Evolutionary conservation across 2,888 invertebrate species (phyloP), one percentile per base, ranked within the genome.

Genomic region (Drosophila phalerata): DNA sequence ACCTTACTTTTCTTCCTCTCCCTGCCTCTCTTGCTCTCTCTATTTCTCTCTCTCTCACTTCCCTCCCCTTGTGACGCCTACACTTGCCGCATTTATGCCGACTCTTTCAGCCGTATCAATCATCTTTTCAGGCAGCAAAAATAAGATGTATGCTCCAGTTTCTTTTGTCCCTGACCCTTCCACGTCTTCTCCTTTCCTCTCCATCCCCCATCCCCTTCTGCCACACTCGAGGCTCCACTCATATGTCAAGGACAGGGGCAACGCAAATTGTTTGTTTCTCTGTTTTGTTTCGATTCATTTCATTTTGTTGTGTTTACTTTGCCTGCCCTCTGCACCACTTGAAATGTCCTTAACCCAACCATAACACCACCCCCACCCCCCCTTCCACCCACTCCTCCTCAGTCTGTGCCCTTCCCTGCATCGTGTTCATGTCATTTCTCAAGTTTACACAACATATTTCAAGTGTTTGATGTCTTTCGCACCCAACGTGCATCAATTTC

Each of bases 371-470:
- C 30, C 48, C 37, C 58, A 1, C n/a, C 11, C 13, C 34, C 5
- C 11, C 5, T 5, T 10, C 34, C 28, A 11, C 5, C 15, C 19
- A 22, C 30, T 9, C 32, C 22, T n/a, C 52, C 11, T 28, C 22
- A 5, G 30, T 25, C 40, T 25, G 13, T 25, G 13, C 52, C 40
- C 1, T 15, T 15, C 17, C 5, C 32, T 40, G 9, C 17, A 34
- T 11, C 17, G 66, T 82, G 73, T 62, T 83, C 77, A 77, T 85
- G 88, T 84, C 76, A 85, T 84, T 84, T 84, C 88, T 84, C 83
- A 84, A 84, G 88, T 84, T 87, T 79, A 79, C 83, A 87, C 85
- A 82, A 84, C 87, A 87, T 84, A 87, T 82, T 82, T 87, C 82
- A 74, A 87, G 88, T 87, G 83, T 85, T 84, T 82, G 88, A 79